Base-by-base conservation (phyloP, 1,140 invertebrate species). In the Sycophila sp. region DNA sequence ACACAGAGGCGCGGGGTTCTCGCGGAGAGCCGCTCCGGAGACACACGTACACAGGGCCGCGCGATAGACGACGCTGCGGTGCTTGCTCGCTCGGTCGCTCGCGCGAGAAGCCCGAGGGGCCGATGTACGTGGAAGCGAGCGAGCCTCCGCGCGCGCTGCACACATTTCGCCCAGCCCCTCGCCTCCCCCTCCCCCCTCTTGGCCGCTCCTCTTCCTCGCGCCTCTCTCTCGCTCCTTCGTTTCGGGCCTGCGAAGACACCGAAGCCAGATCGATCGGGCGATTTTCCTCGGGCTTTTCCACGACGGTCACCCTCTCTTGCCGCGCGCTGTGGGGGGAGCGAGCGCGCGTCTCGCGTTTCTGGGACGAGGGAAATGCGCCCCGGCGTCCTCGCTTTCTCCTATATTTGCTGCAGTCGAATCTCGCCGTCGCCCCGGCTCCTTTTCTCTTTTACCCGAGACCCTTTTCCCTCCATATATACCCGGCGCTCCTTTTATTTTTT, bases 201-300 rank as follows among this genome's bases (percentile, higher is more conserved):
- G 58, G 47, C 47, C 13, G 47, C 4, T 19, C 49, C 30, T 47
- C 47, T 53, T 68, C 63, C 66, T n/a, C n/a, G n/a, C n/a, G n/a
- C n/a, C n/a, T 15, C 17, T 62, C 71, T 53, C 60, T 51, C 53
- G 45, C 79, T 73, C 78, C 82, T 81, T 82, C 81, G 82, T 79
- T 82, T 81, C 78, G 81, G 81, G 82, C 82, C 81, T 84, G 81
- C 80, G 82, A 85, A 82, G 80, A 47, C n/a, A 80, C 51, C 13
- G 30, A 79, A 86, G 17, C 36, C 79, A 86, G 83, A 86, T 86
- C 84, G 83, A 86, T 86, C 83, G 83, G 78, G 78, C 79, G 81
- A 85, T 86, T 86, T 86, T 85, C 84, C 85, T 83, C 83, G 78
- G 79, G 82, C 77, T 84, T 85, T 85, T 84, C 83, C 80, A 80